These are phyloP conservation scores for Trachops cirrhosus DNA, from an alignment of 2,797 vertebrate genomes.

Conservation along the genomic window DNA sequence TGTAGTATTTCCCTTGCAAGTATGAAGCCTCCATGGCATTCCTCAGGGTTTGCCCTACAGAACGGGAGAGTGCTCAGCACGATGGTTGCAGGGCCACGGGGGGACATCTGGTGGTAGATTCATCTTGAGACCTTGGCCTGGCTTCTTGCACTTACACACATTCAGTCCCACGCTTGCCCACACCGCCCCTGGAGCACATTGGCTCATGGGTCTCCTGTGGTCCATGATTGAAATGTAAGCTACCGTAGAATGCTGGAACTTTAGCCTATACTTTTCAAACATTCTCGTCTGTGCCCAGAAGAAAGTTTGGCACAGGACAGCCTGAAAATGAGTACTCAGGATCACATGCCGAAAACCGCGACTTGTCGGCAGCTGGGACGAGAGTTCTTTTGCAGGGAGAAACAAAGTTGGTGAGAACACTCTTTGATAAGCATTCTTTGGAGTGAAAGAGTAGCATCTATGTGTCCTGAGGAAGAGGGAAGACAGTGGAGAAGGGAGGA, in stretches of 20 bases:
- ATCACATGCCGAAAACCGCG: background rate
- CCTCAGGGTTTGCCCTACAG: background rate
- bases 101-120: background rate
- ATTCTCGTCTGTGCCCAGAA: constrained; percentile 10
- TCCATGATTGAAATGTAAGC: background rate
- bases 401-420: background rate
- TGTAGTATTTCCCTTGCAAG: background rate
- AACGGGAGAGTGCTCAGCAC: background rate
- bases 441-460: background rate
- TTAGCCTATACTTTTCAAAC: background rate
- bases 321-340: background rate
- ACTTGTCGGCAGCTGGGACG: background rate
- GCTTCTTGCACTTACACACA: background rate
- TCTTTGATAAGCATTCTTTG: background rate
- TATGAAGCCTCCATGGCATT: accelerated
- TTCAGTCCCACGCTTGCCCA: background rate
- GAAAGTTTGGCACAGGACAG: background rate
- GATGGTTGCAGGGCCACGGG: no score
- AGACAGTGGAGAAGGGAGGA: background rate
- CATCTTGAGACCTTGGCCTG: background rate
- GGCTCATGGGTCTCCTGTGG: background rate
- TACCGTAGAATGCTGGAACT: background rate
- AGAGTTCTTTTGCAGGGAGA: background rate
- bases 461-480: background rate
- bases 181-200: background rate